Evolutionary conservation across 2,797 vertebrate species (phyloP), one percentile per base, ranked within the genome.

Genomic region (Premnoplex brunnescens): DNA sequence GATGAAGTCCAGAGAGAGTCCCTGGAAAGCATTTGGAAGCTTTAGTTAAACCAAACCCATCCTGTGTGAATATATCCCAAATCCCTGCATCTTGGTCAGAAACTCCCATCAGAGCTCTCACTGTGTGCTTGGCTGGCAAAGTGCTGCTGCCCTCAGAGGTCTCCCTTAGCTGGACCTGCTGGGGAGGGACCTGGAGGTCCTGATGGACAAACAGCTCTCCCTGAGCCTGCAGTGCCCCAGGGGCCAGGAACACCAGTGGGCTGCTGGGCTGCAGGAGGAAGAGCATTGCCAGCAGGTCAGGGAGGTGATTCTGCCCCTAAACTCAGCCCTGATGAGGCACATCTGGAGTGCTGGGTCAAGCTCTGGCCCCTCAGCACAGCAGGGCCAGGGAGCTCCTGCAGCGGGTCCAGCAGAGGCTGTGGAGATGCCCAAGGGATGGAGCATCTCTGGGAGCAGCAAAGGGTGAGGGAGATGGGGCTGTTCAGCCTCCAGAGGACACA

Each of bases 101-200:
- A 71, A 24, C n/a, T 52, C 64, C 52, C 14, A 7, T 12, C 9
- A 12, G 56, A 55, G 51, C 15, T 81, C 37, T 66, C 32, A 5
- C 43, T 26, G 41, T 20, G 39, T 1, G 1, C 37, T 63, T 41
- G 60, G 9, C 34, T 41, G 62, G 54, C 41, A 32, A 75, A 32
- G 22, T 4, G 8, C 5, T 0, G 0, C 49, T 76, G 55, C 34
- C 59, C 44, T 46, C 73, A 56, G 69, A 27, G 2, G 0, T 20
- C 18, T 69, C 51, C 43, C 18, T 54, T 12, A 7, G 28, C 16
- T 64, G 76, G 39, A 19, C 1, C 2, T 69, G 66, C 64, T 52
- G 71, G 14, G 43, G 32, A 43, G 43, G 27, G 21, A 32, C 14
- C 14, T 28, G 59, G 12, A 8, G 18, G 19, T 34, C 23, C 15